Evolutionary conservation across 2,113 vertebrate species (phyloP).

Genomic region (Lampris megalopsis): DNA sequence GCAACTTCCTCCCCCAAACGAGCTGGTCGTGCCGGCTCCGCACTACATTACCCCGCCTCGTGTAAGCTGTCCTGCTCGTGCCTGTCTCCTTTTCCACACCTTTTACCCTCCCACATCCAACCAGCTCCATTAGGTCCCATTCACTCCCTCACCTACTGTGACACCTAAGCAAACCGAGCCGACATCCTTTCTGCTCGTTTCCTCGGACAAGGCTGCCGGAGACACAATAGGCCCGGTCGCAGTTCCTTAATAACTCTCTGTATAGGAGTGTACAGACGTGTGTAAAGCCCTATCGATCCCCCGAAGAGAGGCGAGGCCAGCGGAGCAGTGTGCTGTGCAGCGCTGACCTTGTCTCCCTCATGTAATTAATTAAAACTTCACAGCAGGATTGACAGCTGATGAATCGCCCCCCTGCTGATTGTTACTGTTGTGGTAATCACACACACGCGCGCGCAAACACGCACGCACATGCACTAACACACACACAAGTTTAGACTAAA

Average conservation of each 20-base stretch:
- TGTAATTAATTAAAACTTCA: slow-evolving; percentile 84
- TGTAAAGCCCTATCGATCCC: slow-evolving; percentile 79
- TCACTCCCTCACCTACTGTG: slow-evolving; percentile 63
- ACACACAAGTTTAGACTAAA: slow-evolving; percentile 22
- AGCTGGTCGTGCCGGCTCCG: slow-evolving; percentile 13
- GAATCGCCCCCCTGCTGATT: slow-evolving; percentile 79
- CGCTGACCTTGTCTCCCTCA: slow-evolving; percentile 76
- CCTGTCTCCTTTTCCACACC: slow-evolving; percentile 54
- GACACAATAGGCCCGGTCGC: slow-evolving; percentile 61
- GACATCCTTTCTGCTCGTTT: slow-evolving; percentile 62
- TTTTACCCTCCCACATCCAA: slow-evolving; percentile 58
- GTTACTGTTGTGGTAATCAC: slow-evolving; percentile 70
- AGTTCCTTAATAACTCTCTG: slow-evolving; percentile 77
- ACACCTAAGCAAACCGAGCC: slow-evolving; percentile 61
- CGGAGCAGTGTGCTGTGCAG: slow-evolving; percentile 56
- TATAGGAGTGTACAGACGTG: slow-evolving; percentile 61
- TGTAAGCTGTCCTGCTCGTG: slow-evolving; percentile 37
- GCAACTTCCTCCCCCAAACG: slow-evolving; percentile 1
- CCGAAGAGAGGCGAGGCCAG: slow-evolving; percentile 59
- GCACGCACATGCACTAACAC: slow-evolving; percentile 7
- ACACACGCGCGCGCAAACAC: slow-evolving; percentile 22
- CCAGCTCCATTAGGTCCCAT: slow-evolving; percentile 74
- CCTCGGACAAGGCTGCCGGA: slow-evolving; percentile 63
- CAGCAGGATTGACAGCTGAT: slow-evolving; percentile 76
- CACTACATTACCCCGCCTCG: slow-evolving; percentile 53